Conservation (phyloP, 2,888 invertebrate genomes). For the Dolichomitus sp. region DNA sequence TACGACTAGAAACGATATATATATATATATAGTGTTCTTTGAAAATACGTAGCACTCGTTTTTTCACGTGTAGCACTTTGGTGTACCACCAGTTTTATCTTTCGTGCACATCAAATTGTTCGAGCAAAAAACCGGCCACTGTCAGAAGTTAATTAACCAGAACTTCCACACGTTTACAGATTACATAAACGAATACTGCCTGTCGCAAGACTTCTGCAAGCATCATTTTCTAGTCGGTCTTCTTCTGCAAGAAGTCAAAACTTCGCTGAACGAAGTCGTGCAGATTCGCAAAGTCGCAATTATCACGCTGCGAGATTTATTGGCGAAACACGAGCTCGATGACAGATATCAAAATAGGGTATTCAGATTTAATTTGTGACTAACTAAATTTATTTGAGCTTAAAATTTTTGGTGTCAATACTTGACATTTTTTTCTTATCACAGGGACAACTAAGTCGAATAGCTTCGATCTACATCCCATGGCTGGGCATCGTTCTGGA, state of each 20-base stretch:
- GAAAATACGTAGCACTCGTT: constrained; percentile 45
- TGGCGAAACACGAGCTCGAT: constrained; percentile 98
- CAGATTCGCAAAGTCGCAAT: constrained; percentile 94
- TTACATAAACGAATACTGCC: constrained; percentile 88
- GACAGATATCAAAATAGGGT: constrained; percentile 94
- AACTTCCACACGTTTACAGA: constrained; percentile 70
- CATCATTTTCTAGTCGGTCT: constrained; percentile 97
- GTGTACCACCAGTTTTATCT: constrained; percentile 54
- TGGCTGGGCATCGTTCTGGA: constrained; percentile 96
- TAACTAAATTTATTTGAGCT: background rate
- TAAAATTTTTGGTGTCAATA: constrained; percentile 7
- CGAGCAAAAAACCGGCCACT: background rate
- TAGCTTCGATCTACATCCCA: constrained; percentile 96
- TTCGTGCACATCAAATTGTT: constrained; percentile 44
- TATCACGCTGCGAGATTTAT: constrained; percentile 92
- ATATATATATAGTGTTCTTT: constrained; percentile 31
- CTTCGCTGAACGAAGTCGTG: constrained; percentile 94
- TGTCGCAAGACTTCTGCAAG: constrained; percentile 95
- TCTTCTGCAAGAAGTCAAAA: constrained; percentile 95
- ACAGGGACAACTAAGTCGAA: constrained; percentile 92
- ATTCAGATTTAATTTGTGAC: constrained; percentile 51
- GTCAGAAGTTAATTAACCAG: background rate
- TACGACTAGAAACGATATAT: too few species aligned
- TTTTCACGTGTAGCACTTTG: constrained; percentile 48
- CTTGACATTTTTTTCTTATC: constrained; percentile 39